Conservation (phyloP, 2,797 vertebrate species). For the Sebastes hubbsi region DNA sequence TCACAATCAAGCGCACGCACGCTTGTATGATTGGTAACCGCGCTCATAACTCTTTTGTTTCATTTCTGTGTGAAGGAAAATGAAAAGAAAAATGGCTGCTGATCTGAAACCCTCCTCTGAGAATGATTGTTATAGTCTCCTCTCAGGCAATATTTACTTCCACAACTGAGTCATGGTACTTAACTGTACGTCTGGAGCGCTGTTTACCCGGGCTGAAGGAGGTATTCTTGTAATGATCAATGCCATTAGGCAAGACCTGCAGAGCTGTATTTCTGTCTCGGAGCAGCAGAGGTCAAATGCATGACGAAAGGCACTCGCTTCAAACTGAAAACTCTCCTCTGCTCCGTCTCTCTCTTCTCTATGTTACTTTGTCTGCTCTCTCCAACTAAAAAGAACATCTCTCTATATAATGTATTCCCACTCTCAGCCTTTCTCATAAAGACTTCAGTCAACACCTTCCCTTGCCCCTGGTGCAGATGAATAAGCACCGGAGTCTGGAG, state of each 20-base stretch:
- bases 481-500: conserved; percentile 58
- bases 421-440: conserved; percentile 59
- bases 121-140: conserved; percentile 56
- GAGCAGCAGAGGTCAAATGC: conserved; percentile 52
- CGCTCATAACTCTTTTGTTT: conserved; percentile 38
- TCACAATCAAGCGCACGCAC: background rate
- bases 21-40: conserved; percentile 10
- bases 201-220: conserved; percentile 49
- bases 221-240: conserved; percentile 69
- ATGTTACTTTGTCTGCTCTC: conserved; percentile 29
- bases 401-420: conserved; percentile 52
- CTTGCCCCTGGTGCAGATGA: conserved; percentile 62
- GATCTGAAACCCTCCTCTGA: conserved; percentile 46
- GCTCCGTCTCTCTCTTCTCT: background rate
- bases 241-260: conserved; percentile 64
- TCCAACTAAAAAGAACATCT: conserved; percentile 40
- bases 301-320: conserved; percentile 37
- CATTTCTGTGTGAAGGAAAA: conserved; percentile 31
- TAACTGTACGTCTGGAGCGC: conserved; percentile 47
- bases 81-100: conserved; percentile 16
- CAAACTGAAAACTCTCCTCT: conserved; percentile 28
- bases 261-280: conserved; percentile 57
- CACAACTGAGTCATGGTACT: conserved; percentile 60
- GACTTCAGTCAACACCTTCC: conserved; percentile 66
- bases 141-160: conserved; percentile 65